A percentile compares a stretch with the other conserved stretches of the same genome.
Conservation (phyloP, 2,113 vertebrate genomes). For the Macaca mulatta region DNA sequence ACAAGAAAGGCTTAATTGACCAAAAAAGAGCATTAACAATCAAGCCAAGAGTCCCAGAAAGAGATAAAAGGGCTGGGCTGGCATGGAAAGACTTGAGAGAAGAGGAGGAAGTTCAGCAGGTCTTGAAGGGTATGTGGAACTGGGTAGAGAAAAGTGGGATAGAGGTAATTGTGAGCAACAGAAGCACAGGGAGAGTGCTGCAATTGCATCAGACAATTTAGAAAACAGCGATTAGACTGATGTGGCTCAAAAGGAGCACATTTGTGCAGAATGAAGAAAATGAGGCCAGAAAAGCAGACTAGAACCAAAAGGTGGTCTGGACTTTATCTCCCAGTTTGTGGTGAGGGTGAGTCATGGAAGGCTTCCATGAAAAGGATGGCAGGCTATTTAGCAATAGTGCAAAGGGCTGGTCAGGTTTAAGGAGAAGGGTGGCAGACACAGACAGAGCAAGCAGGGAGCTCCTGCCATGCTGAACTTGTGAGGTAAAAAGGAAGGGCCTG, state of each 20-base stretch:
- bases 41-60: not conserved
- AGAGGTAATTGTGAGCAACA: not conserved
- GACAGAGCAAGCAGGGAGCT: not conserved
- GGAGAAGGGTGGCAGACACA: not conserved
- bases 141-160: not conserved
- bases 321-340: not conserved
- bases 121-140: not conserved
- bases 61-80: not conserved
- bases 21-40: not conserved
- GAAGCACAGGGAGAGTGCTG: not conserved
- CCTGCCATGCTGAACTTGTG: not conserved
- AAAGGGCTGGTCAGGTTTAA: not conserved
- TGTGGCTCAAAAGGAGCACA: not conserved
- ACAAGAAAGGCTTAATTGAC: not conserved
- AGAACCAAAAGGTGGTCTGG: not conserved
- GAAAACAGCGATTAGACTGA: not conserved
- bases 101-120: not conserved
- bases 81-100: not conserved
- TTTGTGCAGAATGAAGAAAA: not conserved
- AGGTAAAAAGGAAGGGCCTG: not conserved
- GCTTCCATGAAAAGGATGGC: not conserved
- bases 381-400: not conserved
- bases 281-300: not conserved
- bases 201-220: not conserved
- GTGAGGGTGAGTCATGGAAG: not conserved